Percentiles rank a stretch among this genome's conserved stretches.
phyloP scores from a whole-genome alignment of 2,113 vertebrate genomes.

The Oreochromis tanganicae region DNA sequence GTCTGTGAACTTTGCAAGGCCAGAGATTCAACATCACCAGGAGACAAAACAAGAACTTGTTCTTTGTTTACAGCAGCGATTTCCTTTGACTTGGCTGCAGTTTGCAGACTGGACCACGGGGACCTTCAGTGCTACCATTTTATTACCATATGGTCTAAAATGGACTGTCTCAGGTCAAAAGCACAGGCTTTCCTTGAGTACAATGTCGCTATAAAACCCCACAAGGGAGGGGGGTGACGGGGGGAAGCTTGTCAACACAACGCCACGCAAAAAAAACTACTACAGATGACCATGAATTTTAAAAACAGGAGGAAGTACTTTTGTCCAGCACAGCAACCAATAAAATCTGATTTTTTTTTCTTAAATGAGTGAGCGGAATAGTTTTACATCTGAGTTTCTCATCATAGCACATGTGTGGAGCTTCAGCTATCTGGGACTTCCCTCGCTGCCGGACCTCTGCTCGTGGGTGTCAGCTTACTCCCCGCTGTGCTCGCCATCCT shows the following conservation, averaged over 20 bases:
- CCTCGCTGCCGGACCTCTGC: slow-evolving; percentile 27
- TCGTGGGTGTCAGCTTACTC: slow-evolving; percentile 39
- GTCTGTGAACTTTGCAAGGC: slow-evolving; percentile 51
- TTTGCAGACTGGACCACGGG: slow-evolving; percentile 29
- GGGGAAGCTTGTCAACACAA: slow-evolving; percentile 22
- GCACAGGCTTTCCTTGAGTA: slow-evolving; percentile 1
- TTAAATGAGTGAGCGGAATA: not conserved
- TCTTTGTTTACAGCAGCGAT: slow-evolving; percentile 62
- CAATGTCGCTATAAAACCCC: not conserved
- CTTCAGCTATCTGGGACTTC: slow-evolving; percentile 48
- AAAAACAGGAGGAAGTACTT: slow-evolving; percentile 16
- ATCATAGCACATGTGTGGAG: slow-evolving; percentile 42
- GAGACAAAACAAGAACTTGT: slow-evolving; percentile 54
- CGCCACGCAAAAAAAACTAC: not conserved
- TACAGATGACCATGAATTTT: slow-evolving; percentile 14
- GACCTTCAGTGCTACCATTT: slow-evolving; percentile 44
- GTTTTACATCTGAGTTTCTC: slow-evolving; percentile 55
- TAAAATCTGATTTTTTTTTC: not conserved
- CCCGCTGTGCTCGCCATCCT: slow-evolving; percentile 38
- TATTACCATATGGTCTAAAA: slow-evolving; percentile 37
- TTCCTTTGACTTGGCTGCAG: slow-evolving; percentile 51
- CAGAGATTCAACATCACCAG: slow-evolving; percentile 29
- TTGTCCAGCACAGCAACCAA: slow-evolving; percentile 36
- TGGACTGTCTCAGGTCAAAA: not conserved
- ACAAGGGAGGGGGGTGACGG: not conserved